Conservation (phyloP, 1,140 invertebrate species). For the Drosophila virilis region DNA sequence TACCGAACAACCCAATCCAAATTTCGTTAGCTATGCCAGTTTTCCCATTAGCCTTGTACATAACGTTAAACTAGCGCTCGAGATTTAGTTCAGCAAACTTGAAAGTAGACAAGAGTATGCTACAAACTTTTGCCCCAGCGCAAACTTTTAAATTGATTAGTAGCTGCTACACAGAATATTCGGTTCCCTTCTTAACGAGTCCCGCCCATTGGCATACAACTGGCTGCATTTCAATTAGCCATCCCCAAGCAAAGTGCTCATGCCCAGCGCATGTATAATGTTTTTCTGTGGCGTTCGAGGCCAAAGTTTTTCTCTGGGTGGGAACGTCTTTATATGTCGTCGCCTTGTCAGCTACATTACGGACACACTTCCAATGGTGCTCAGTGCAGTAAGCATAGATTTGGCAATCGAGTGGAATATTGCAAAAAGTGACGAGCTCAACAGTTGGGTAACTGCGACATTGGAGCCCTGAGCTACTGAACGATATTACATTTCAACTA, state of each 20-base stretch:
- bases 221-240: constrained; percentile 74
- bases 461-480: too few species aligned
- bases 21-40: constrained; percentile 62
- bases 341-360: background rate
- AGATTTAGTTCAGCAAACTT: constrained; percentile 65
- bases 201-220: constrained; percentile 44
- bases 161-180: constrained; percentile 30
- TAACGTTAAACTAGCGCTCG: constrained; percentile 56
- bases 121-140: constrained; percentile 60
- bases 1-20: constrained; percentile 29
- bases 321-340: background rate
- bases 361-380: background rate
- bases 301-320: constrained; percentile 1
- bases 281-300: background rate
- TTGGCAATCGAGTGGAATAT: too few species aligned
- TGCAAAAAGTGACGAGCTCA: too few species aligned
- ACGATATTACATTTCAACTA: too few species aligned
- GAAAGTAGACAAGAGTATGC: constrained; percentile 58
- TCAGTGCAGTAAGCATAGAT: background rate
- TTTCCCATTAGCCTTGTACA: constrained; percentile 72
- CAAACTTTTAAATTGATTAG: constrained; percentile 80
- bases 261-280: constrained; percentile 40
- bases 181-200: background rate
- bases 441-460: too few species aligned
- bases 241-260: constrained; percentile 13